Evolutionary conservation across 2,888 invertebrate species (phyloP).

Genomic region (Nasonovia ribisnigri): DNA sequence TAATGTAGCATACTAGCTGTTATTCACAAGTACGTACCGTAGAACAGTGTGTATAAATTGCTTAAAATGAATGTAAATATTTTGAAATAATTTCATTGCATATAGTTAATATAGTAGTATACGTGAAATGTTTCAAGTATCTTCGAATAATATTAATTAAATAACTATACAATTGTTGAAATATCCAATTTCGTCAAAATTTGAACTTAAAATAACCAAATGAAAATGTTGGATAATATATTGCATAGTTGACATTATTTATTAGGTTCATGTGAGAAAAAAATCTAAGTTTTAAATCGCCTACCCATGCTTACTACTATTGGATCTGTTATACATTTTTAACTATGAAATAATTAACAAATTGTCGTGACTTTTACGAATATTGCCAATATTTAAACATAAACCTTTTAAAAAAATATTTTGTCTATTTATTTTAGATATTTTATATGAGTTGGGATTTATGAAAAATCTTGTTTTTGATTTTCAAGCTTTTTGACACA

Average conservation of each 20-base stretch:
- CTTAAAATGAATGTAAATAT: constrained; percentile 12
- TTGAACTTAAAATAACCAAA: background rate
- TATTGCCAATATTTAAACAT: background rate
- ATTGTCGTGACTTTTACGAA: background rate
- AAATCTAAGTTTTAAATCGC: background rate
- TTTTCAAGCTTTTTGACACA: background rate
- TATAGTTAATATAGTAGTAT: background rate
- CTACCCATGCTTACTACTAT: background rate
- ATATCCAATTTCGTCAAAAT: background rate
- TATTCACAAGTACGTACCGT: background rate
- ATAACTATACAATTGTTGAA: background rate
- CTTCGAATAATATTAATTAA: background rate
- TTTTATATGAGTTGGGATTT: background rate
- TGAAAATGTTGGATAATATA: background rate
- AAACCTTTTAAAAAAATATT: background rate
- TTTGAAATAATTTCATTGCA: background rate
- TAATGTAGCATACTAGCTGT: too few species aligned
- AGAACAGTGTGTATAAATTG: too few species aligned
- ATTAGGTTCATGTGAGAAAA: background rate
- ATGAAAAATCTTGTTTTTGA: background rate
- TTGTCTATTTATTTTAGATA: background rate
- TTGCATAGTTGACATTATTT: background rate
- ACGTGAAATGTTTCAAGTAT: background rate
- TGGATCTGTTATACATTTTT: background rate
- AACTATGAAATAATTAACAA: background rate